Conservation (phyloP, 2,113 vertebrate genomes). For the Toxotes jaculatrix region DNA sequence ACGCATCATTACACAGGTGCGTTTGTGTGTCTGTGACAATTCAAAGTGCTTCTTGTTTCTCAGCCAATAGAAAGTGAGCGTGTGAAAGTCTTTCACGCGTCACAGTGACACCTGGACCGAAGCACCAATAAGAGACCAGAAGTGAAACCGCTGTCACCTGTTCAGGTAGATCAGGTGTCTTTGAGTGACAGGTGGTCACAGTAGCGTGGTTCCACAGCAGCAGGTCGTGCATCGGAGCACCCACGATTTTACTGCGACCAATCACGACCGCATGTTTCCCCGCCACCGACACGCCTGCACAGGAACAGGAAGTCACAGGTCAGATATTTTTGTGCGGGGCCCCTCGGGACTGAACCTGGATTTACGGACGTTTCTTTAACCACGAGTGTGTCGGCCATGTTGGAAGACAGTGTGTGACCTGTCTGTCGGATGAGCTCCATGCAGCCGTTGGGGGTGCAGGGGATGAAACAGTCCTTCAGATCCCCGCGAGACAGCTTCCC, state of each 20-base stretch:
- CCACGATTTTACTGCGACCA: slow-evolving; percentile 96
- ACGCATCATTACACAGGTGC: neutral
- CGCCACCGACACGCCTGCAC: slow-evolving; percentile 88
- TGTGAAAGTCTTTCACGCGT: no score
- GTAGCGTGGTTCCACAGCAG: slow-evolving; percentile 95
- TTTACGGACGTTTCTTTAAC: no score
- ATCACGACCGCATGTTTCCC: slow-evolving; percentile 94
- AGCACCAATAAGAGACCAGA: no score
- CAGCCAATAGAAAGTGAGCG: no score
- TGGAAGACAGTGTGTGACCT: slow-evolving; percentile 77
- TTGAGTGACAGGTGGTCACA: slow-evolving; percentile 96
- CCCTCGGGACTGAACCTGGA: no score
- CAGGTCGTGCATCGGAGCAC: slow-evolving; percentile 95
- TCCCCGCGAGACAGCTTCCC: slow-evolving; percentile 95
- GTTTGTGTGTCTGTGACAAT: no score
- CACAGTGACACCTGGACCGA: no score
- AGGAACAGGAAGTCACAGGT: slow-evolving; percentile 29
- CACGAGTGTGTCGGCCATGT: no score
- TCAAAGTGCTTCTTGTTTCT: no score
- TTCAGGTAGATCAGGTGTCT: slow-evolving; percentile 86
- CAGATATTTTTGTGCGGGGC: neutral
- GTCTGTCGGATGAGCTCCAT: slow-evolving; percentile 95
- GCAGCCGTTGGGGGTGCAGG: slow-evolving; percentile 95
- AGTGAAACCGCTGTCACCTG: slow-evolving; percentile 64
- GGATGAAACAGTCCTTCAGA: slow-evolving; percentile 91